Evolutionary conservation across 1,140 invertebrate species (phyloP), one percentile per base, ranked within the genome.

Genomic region (Megalopta genalis): DNA sequence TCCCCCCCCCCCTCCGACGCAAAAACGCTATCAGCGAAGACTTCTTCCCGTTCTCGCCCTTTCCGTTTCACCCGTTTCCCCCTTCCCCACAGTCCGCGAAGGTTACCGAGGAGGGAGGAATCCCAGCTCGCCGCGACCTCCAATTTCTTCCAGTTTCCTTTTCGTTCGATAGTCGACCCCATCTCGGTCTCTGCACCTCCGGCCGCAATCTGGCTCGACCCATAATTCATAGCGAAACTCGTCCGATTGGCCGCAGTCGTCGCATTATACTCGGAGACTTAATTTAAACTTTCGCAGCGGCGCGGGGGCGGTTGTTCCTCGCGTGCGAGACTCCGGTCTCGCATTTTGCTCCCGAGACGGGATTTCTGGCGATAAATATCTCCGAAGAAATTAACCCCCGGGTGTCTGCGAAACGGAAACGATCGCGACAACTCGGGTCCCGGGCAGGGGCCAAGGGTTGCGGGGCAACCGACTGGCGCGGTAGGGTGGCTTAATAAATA

Each of bases 151-250:
- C 16, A n/a, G 63, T 66, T 32, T 52, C 54, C 23, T 54, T 54
- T 54, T 32, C 21, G 49, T 57, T 57, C 42, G 52, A 8, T 27
- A 7, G 10, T 39, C 65, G 9, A 21, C 42, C 4, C 21, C 64
- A n/a, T 39, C 18, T 16, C 32, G 7, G 16, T 57, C 46, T 37
- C 10, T 62, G 27, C 25, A 42, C 18, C 52, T 14, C 23, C n/a
- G 3, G 46, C 59, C 67, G 85, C 86, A 88, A 87, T 84, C 84
- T 84, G 77, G 80, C 82, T 57, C 68, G 14, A 72, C 66, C 76
- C 75, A 84, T 89, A 87, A 89, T 83, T 90, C 89, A 90, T 90
- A 89, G 86, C 86, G 83, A 89, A 90, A 88, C 84, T 90, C 88
- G 89, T 90, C 85, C 90, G 88, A 91, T 91, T 90, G 90, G 83